These are phyloP conservation scores for Actinopyga echinites DNA, from an alignment of 53 echinoderm and acorn worm species.

Conservation along the genomic window DNA sequence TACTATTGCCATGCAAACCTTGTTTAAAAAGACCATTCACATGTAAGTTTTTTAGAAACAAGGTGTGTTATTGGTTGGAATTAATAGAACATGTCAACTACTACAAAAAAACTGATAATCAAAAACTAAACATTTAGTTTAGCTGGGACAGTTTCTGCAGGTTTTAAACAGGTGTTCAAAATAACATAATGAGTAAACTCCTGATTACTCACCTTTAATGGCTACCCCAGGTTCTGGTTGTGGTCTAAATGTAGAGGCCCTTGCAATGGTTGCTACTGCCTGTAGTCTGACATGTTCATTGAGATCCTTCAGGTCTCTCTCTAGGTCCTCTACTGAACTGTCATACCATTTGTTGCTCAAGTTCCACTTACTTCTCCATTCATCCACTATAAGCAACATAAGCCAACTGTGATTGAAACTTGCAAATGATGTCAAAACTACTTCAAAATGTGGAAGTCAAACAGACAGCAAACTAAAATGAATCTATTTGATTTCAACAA, in stretches of 20 bases:
- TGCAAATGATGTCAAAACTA: not conserved
- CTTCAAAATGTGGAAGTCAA: not conserved
- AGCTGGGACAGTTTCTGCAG: too few relatives aligned
- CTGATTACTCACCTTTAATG: slow-evolving; percentile 59
- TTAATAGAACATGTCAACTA: too few relatives aligned
- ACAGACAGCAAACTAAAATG: too few relatives aligned
- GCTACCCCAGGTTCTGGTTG: slow-evolving; percentile 78
- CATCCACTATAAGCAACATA: slow-evolving; percentile 68
- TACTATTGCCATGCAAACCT: too few relatives aligned
- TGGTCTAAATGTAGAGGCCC: slow-evolving; percentile 89
- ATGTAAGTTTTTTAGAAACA: too few relatives aligned
- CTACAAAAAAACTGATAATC: too few relatives aligned
- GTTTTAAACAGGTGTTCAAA: too few relatives aligned
- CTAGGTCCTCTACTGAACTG: slow-evolving; percentile 81
- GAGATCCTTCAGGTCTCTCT: slow-evolving; percentile 83
- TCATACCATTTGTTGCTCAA: slow-evolving; percentile 95
- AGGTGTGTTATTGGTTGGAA: too few relatives aligned
- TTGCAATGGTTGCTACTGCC: slow-evolving; percentile 98
- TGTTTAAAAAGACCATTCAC: too few relatives aligned
- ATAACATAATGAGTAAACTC: too few relatives aligned
- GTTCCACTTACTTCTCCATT: slow-evolving; percentile 96
- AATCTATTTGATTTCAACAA: too few relatives aligned
- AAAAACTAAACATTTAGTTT: too few relatives aligned
- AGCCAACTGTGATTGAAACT: not conserved
- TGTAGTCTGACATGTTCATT: slow-evolving; percentile 93